A percentile compares a stretch with the other conserved stretches of the same genome.
These are phyloP conservation scores for Hippopotamus amphibius DNA, from an alignment of 2,113 vertebrate species.

Conservation along the genomic window DNA sequence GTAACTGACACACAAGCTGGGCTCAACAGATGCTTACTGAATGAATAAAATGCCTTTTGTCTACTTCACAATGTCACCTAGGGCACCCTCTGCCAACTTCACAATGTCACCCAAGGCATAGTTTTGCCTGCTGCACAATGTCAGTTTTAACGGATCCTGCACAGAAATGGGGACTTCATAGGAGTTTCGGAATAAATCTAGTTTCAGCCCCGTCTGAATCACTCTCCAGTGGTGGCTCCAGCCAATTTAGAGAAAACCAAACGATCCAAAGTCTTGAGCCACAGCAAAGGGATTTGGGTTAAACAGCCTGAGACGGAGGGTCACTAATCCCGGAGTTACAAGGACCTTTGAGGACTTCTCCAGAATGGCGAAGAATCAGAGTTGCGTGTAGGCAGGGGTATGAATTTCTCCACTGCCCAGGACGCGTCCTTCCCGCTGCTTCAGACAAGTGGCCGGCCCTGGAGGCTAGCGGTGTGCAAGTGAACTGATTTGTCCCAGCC, in stretches of 20 bases:
- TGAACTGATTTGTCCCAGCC: neutral
- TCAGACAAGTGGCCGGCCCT: neutral
- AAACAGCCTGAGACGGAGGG: neutral
- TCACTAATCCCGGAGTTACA: neutral
- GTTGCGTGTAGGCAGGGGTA: neutral
- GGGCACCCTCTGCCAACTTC: constrained; percentile 68
- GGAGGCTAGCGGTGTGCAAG: neutral
- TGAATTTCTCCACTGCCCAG: neutral
- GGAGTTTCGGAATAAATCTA: neutral
- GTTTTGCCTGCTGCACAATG: constrained; percentile 74
- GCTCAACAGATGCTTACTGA: neutral
- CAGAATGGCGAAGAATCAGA: neutral
- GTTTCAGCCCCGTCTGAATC: neutral
- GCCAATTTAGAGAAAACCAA: neutral
- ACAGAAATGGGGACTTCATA: constrained; percentile 42
- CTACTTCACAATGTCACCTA: constrained; percentile 78
- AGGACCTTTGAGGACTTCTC: neutral
- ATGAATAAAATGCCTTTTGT: neutral
- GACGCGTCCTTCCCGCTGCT: neutral
- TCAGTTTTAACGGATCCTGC: neutral
- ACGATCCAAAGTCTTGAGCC: neutral
- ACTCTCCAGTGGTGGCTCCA: neutral
- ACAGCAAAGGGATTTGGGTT: neutral
- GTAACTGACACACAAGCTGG: neutral
- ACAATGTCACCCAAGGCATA: constrained; percentile 50